These are phyloP conservation scores for Phoeniculus purpureus DNA, from an alignment of 2,797 vertebrate species.

Conservation along the genomic window DNA sequence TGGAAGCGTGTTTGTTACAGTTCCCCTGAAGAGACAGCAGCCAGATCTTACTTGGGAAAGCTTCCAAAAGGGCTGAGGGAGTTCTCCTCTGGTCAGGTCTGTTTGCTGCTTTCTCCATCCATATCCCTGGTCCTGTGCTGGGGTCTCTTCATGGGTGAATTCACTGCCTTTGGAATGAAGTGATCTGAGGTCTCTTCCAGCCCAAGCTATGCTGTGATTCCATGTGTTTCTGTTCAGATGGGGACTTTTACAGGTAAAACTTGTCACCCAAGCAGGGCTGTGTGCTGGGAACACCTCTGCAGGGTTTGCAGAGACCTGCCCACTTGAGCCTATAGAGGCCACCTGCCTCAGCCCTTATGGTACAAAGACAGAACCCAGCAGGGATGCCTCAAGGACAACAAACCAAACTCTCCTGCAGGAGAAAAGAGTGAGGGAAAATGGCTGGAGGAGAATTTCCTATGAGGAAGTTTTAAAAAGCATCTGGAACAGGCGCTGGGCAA, in stretches of 20 bases:
- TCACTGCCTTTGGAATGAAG: too few relatives aligned
- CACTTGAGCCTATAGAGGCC: too few relatives aligned
- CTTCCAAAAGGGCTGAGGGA: background rate
- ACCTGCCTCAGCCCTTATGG: too few relatives aligned
- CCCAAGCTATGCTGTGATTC: too few relatives aligned
- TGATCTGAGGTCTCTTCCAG: too few relatives aligned
- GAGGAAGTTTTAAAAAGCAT: background rate
- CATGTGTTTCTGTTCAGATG: background rate
- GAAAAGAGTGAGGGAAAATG: rapidly evolving
- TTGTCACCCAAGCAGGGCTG: rapidly evolving
- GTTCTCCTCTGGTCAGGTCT: background rate
- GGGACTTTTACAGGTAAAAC: too few relatives aligned
- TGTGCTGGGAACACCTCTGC: background rate
- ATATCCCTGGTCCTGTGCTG: rapidly evolving
- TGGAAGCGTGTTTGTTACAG: background rate
- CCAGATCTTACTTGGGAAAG: background rate
- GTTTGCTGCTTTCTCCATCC: background rate
- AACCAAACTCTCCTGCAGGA: too few relatives aligned
- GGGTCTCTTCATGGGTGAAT: too few relatives aligned
- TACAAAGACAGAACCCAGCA: background rate
- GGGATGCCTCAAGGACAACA: background rate
- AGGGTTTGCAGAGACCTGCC: background rate
- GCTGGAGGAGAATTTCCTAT: rapidly evolving
- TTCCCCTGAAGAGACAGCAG: slow-evolving; percentile 16
- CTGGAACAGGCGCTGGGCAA: background rate